A percentile compares a stretch with the other conserved stretches of the same genome.
phyloP scores from a whole-genome alignment of 2,113 vertebrate genomes.

The Pardalotus punctatus region DNA sequence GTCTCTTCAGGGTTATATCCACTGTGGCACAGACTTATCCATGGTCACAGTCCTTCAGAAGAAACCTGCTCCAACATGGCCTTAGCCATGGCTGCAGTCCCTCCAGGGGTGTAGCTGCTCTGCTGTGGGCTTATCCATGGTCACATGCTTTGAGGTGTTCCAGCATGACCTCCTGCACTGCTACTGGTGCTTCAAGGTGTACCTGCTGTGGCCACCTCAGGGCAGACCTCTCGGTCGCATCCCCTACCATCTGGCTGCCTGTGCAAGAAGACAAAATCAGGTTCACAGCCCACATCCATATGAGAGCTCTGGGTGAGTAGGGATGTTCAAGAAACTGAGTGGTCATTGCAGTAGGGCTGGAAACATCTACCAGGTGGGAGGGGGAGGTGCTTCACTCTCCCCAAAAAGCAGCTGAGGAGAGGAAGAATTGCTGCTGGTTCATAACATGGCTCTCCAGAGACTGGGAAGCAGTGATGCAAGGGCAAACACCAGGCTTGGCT shows the following conservation, averaged over 20 bases:
- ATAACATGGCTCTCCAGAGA: not conserved
- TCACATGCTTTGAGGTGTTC: not conserved
- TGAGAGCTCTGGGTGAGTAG: not conserved
- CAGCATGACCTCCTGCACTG: not conserved
- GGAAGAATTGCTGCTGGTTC: not conserved
- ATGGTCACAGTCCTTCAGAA: not conserved
- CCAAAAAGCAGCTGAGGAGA: not conserved
- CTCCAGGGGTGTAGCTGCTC: not conserved
- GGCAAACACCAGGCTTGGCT: not conserved
- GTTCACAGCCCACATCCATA: not conserved
- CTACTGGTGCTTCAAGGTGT: not conserved
- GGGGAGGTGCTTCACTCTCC: not conserved
- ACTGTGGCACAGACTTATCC: not conserved
- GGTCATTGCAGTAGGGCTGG: not conserved
- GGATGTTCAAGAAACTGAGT: not conserved
- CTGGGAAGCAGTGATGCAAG: not conserved
- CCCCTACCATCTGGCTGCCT: not conserved
- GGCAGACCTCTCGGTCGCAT: not conserved
- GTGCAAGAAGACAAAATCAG: not conserved
- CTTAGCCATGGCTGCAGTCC: not conserved
- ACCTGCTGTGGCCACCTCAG: not conserved
- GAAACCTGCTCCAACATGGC: not conserved
- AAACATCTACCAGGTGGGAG: rapidly evolving
- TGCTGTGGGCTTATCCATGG: not conserved
- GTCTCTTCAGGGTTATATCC: not conserved